Conservation (phyloP, 2,113 vertebrate species). For the Chrysochloris asiatica region DNA sequence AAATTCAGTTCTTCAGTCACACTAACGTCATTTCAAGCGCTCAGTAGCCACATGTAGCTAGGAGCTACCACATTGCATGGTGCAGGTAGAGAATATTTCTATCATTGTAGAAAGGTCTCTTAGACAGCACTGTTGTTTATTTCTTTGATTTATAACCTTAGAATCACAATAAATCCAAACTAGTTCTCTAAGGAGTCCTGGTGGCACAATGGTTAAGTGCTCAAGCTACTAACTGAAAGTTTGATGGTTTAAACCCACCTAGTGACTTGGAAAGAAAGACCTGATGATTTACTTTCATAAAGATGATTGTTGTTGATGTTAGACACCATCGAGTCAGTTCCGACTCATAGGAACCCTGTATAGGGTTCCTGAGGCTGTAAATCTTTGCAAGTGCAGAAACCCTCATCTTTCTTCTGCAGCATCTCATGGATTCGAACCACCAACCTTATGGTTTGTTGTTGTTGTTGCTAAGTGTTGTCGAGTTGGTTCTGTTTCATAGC, state of each 20-base stretch:
- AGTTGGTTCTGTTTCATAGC: too few species aligned
- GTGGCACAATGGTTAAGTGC: too few species aligned
- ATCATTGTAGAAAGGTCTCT: not conserved
- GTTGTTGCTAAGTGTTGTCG: too few species aligned
- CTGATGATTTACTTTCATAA: not conserved
- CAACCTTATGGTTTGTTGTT: too few species aligned
- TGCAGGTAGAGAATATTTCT: not conserved
- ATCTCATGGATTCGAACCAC: too few species aligned
- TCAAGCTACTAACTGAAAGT: not conserved
- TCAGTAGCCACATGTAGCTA: not conserved
- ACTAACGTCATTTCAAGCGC: not conserved
- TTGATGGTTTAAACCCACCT: not conserved
- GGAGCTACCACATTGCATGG: not conserved
- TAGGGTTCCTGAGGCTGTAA: too few species aligned
- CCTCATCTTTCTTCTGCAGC: too few species aligned
- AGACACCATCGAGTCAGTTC: too few species aligned
- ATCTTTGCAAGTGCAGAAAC: too few species aligned
- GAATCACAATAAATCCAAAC: not conserved
- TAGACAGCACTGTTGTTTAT: not conserved
- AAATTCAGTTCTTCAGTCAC: constrained; percentile 18
- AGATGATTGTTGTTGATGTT: too few species aligned
- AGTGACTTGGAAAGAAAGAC: not conserved
- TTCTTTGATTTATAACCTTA: not conserved
- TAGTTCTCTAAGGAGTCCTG: not conserved
- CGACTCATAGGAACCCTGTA: too few species aligned